Conservation (phyloP, 2,888 invertebrate species). For the Tridacna gigas region DNA sequence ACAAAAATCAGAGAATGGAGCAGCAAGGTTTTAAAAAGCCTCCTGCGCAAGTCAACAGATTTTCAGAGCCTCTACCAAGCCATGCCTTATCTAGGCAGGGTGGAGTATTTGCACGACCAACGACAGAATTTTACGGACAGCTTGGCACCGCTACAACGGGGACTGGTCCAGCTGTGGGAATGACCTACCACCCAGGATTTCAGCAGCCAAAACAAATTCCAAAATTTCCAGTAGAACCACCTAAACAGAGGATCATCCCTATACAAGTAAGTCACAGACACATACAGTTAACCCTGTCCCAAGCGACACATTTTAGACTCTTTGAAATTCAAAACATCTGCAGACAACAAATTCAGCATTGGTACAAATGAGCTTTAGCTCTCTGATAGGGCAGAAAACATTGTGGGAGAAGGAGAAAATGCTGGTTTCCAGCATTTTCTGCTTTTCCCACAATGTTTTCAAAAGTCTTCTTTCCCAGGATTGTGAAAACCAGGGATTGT, state of each 20-base stretch:
- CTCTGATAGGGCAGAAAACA: no score
- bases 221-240: slow-evolving; percentile 53
- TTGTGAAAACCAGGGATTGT: no score
- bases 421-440: background rate
- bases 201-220: slow-evolving; percentile 51
- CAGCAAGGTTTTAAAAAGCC: slow-evolving; percentile 42
- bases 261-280: slow-evolving; percentile 57
- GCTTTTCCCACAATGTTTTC: background rate
- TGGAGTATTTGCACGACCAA: slow-evolving; percentile 20
- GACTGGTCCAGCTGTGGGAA: slow-evolving; percentile 43
- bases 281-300: no score
- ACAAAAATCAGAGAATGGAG: slow-evolving; percentile 46
- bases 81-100: slow-evolving; percentile 13
- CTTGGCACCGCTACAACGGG: slow-evolving; percentile 53
- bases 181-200: slow-evolving; percentile 41
- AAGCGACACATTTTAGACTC: no score
- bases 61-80: slow-evolving; percentile 31
- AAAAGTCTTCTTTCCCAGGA: no score
- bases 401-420: background rate
- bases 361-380: no score
- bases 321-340: no score
- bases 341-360: no score
- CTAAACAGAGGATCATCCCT: slow-evolving; percentile 68
- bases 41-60: slow-evolving; percentile 10
- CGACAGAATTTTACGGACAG: slow-evolving; percentile 39